These are phyloP conservation scores for Vimba vimba DNA, from an alignment of 2,113 vertebrate genomes.

Conservation along the genomic window DNA sequence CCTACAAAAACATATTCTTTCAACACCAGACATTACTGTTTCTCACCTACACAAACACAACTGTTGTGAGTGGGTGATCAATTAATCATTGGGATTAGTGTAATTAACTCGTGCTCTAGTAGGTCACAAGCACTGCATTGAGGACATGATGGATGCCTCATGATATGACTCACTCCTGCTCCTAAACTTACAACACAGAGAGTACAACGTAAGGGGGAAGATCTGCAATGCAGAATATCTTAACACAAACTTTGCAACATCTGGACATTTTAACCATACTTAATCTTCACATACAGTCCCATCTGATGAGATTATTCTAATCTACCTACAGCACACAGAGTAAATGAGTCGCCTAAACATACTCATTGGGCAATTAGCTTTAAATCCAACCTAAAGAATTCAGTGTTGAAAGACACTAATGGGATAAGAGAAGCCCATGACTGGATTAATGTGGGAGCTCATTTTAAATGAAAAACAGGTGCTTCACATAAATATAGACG, in stretches of 20 bases:
- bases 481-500: background rate
- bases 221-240: slow-evolving; percentile 29
- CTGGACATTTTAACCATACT: slow-evolving; percentile 7
- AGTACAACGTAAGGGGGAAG: background rate
- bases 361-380: slow-evolving; percentile 18
- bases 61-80: background rate
- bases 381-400: background rate
- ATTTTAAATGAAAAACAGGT: slow-evolving; percentile 13
- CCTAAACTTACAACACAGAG: slow-evolving; percentile 1
- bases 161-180: slow-evolving; percentile 17
- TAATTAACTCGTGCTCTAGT: background rate
- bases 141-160: slow-evolving; percentile 11
- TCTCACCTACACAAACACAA: background rate
- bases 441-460: background rate
- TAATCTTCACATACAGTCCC: background rate
- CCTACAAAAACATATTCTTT: background rate
- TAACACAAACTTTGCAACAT: background rate
- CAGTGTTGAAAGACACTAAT: slow-evolving; percentile 5
- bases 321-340: slow-evolving; percentile 14
- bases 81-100: slow-evolving; percentile 23
- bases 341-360: slow-evolving; percentile 30
- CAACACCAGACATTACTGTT: background rate
- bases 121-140: background rate
- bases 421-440: background rate
- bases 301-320: slow-evolving; percentile 11